Evolutionary conservation across 2,113 vertebrate species (phyloP).

Genomic region (Spea bombifrons): DNA sequence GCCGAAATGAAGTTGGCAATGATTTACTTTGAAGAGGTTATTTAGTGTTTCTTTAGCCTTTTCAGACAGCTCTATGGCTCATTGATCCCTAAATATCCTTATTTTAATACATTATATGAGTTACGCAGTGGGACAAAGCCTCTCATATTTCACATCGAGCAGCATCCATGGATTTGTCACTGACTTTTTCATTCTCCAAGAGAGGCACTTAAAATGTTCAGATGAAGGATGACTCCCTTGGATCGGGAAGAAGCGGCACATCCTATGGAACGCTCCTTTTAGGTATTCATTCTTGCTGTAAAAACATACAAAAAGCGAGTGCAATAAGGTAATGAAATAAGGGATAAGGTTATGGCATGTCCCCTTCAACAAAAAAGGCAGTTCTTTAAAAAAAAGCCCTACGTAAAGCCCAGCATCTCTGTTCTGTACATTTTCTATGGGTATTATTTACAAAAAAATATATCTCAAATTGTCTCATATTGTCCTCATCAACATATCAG

Average conservation of each 20-base stretch:
- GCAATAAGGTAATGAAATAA: too few relatives aligned
- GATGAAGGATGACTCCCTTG: constrained; percentile 1
- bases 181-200: neutral
- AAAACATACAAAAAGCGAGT: neutral
- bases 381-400: too few relatives aligned
- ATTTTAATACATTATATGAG: neutral
- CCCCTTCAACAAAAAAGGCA: too few relatives aligned
- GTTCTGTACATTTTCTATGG: too few relatives aligned
- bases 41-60: neutral
- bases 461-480: too few relatives aligned
- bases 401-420: too few relatives aligned
- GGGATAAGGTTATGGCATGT: too few relatives aligned
- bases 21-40: neutral
- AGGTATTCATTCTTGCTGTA: neutral
- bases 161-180: neutral
- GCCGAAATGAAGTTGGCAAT: neutral
- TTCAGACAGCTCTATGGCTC: neutral
- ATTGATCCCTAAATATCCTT: neutral
- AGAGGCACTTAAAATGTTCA: neutral
- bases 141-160: neutral
- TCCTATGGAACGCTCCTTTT: neutral
- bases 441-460: too few relatives aligned
- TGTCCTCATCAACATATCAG: too few relatives aligned
- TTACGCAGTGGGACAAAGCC: neutral
- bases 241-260: neutral